Base-by-base conservation (phyloP, 1,140 invertebrate species). In the Ips typographus region DNA sequence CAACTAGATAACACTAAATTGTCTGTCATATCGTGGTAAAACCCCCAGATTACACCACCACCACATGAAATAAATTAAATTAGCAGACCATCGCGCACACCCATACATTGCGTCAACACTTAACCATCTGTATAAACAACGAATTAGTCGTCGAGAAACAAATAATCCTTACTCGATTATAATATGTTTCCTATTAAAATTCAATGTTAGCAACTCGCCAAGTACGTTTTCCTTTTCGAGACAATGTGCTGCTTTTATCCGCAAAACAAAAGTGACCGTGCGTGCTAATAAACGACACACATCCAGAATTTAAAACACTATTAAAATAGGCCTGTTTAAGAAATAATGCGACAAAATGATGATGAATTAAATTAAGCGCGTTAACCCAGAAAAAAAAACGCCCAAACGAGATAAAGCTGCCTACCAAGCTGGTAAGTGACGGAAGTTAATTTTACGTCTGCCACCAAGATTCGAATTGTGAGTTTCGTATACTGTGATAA, bases 221-320 rank as follows among this genome's bases (percentile, higher is more conserved):
- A 40, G 56, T 39, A 58, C 40, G 56, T 40, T 57, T 37, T 43
- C 59, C 59, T 44, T 61, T 59, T 59, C 8, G 5, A 59, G 42
- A 61, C 59, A 39, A 61, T 47, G n/a, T n/a, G 22, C n/a, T 44
- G 42, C 59, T 41, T 61, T 61, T 41, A 44, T 44, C 59, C 57
- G 57, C 40, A 59, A 42, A 59, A 41, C 42, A 43, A 43, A 43
- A 61, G 22, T 37, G 42, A 44, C 41, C 4, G 59, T 61, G 59
- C 59, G 59, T 61, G 59, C 36, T 61, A 61, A 61, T 61, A 61
- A 43, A 36, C 59, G 59, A 61, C 59, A 61, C 41, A 22, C 40
- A 61, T 61, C 57, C 22, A 61, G 42, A 40, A 44, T 61, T 44
- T 40, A 61, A 58, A 58, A 58, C 3, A 4, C 39, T 58, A 40